These are phyloP conservation scores for Phymanthus crucifer DNA, from an alignment of 92 coral and sea anemone species.

Conservation along the genomic window DNA sequence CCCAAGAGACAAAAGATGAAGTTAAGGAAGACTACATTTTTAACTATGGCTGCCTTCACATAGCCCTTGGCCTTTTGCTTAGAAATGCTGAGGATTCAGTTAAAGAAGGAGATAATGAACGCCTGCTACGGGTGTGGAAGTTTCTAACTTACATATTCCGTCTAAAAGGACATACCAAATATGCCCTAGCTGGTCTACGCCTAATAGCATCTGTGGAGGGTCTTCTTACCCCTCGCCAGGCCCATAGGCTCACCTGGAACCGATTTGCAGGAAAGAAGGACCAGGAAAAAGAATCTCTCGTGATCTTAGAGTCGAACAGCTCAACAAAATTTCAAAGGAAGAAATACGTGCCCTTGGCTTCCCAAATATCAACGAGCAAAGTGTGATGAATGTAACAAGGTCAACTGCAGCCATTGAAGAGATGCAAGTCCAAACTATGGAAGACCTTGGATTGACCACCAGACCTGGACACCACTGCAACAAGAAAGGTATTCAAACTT, in stretches of 20 bases:
- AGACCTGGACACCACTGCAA: conserved; percentile 38
- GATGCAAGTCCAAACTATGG: conserved; percentile 13
- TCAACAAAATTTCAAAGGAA: conserved; percentile 52
- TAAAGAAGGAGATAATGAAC: conserved; percentile 53
- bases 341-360: conserved; percentile 46
- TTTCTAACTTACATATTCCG: conserved; percentile 51
- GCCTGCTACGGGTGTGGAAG: conserved; percentile 59
- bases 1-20: background rate
- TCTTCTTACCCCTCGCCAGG: conserved; percentile 45
- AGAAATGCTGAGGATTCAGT: conserved; percentile 67
- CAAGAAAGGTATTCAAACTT: background rate
- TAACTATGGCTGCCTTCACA: conserved; percentile 59
- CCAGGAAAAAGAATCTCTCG: conserved; percentile 46
- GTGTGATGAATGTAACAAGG: conserved; percentile 36
- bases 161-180: conserved; percentile 27
- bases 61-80: conserved; percentile 53
- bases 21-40: conserved; percentile 15
- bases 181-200: conserved; percentile 53
- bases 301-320: conserved; percentile 51
- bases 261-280: conserved; percentile 38
- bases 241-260: conserved; percentile 56
- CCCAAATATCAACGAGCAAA: conserved; percentile 41
- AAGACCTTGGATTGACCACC: conserved; percentile 8
- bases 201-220: conserved; percentile 35
- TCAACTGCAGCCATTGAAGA: conserved; percentile 30